Evolutionary conservation across 2,113 vertebrate genomes (phyloP).

Genomic region (Herpetotheres cachinnans): DNA sequence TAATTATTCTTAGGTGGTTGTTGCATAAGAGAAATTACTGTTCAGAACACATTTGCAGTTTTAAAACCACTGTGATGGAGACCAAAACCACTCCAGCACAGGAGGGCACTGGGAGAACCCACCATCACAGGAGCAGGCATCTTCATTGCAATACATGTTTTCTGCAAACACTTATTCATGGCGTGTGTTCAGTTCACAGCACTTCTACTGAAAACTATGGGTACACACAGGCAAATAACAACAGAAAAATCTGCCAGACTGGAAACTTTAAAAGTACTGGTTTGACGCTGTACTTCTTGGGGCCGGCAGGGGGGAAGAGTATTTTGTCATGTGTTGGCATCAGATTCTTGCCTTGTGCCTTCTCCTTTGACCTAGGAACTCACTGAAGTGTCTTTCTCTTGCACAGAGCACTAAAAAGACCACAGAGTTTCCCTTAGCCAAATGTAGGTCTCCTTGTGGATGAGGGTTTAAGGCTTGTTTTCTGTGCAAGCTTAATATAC

Average conservation of each 20-base stretch:
- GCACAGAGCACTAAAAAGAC: too few species aligned
- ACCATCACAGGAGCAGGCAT: slow-evolving; percentile 73
- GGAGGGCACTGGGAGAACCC: slow-evolving; percentile 26
- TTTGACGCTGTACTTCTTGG: not conserved
- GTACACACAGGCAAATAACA: slow-evolving; percentile 72
- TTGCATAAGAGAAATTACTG: not conserved
- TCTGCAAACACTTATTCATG: slow-evolving; percentile 74
- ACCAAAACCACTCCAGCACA: not conserved
- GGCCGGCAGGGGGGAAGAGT: too few species aligned
- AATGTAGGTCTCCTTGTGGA: not conserved
- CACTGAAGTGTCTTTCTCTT: not conserved
- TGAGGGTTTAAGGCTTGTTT: not conserved
- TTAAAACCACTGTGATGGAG: not conserved
- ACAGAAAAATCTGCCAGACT: not conserved
- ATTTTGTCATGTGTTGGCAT: not conserved
- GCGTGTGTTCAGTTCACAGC: slow-evolving; percentile 75
- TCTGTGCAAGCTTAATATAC: not conserved
- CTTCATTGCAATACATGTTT: slow-evolving; percentile 76
- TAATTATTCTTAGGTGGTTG: not conserved
- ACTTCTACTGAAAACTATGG: slow-evolving; percentile 75
- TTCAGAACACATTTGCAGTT: not conserved
- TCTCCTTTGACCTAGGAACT: not conserved
- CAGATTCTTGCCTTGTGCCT: not conserved
- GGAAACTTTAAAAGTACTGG: not conserved
- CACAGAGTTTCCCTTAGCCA: not conserved